Evolutionary conservation across 2,113 vertebrate species (phyloP).

Genomic region (Hypomesus transpacificus): DNA sequence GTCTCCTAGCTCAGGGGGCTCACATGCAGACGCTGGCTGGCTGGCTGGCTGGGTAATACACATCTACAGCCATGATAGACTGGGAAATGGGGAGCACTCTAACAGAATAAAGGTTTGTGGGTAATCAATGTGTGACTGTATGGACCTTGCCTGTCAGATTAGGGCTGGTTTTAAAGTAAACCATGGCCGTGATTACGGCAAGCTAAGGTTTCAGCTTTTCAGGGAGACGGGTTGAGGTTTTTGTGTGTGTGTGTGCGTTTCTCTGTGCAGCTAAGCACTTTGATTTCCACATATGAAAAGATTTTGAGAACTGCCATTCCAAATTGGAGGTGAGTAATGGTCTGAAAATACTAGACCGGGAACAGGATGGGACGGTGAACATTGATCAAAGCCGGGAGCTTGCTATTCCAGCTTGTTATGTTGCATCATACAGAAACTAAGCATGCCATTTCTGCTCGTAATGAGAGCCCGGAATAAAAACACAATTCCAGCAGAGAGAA

Average conservation of each 20-base stretch:
- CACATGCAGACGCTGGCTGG: not conserved
- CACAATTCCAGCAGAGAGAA: not conserved
- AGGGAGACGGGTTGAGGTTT: constrained; percentile 40
- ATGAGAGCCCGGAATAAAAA: constrained; percentile 8
- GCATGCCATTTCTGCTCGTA: not conserved
- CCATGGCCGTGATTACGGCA: constrained; percentile 57
- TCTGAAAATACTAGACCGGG: constrained; percentile 20
- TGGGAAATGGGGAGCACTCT: constrained; percentile 55
- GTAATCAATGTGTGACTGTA: constrained; percentile 66
- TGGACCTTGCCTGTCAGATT: constrained; percentile 60
- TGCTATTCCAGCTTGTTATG: constrained; percentile 22
- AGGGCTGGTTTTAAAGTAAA: constrained; percentile 60
- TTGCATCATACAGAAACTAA: constrained; percentile 24
- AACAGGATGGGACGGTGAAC: constrained; percentile 22
- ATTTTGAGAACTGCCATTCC: constrained; percentile 38
- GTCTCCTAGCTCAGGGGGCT: constrained; percentile 26
- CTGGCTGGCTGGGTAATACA: constrained; percentile 34
- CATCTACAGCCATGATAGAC: constrained; percentile 54
- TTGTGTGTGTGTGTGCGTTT: constrained; percentile 2
- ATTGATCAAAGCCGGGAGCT: constrained; percentile 30
- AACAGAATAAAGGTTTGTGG: constrained; percentile 62
- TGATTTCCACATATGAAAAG: constrained; percentile 41
- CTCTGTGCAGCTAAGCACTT: constrained; percentile 44
- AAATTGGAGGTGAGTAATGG: constrained; percentile 47
- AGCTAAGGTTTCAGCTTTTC: constrained; percentile 56